Percentiles rank a stretch among this genome's conserved stretches.
Conservation (phyloP, 2,797 vertebrate genomes). For the Megaceryle alcyon region DNA sequence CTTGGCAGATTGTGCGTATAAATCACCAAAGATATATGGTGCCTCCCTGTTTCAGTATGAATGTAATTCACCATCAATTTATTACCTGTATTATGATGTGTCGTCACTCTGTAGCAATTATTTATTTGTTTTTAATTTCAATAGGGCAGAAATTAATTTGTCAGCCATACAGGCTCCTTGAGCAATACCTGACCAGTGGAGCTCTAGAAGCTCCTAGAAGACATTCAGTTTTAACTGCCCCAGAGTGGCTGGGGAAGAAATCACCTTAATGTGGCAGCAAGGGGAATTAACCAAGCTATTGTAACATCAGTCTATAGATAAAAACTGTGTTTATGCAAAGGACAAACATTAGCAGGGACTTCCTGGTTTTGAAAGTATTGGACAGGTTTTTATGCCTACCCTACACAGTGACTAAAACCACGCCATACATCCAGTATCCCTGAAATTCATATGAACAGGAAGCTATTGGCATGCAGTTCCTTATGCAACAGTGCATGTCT, state of each 20-base stretch:
- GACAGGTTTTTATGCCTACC: background rate
- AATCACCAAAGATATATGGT: conserved; percentile 36
- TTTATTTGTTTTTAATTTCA: conserved; percentile 57
- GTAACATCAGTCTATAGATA: background rate
- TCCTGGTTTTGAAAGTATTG: background rate
- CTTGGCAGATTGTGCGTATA: conserved; percentile 31
- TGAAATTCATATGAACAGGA: background rate
- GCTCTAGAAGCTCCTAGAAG: background rate
- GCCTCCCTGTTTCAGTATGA: conserved; percentile 53
- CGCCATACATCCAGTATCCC: background rate
- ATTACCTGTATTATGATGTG: conserved; percentile 19
- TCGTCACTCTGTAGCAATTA: background rate
- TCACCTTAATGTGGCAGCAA: background rate
- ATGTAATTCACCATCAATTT: conserved; percentile 37
- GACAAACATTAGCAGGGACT: background rate
- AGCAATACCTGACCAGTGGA: background rate
- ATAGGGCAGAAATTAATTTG: conserved; percentile 25
- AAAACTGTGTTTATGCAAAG: background rate
- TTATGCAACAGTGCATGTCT: accelerated
- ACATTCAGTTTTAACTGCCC: background rate
- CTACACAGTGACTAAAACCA: background rate
- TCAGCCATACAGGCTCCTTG: background rate
- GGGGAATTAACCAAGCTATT: background rate
- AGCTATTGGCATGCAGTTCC: background rate
- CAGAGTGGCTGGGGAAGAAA: background rate